phyloP scores from a whole-genome alignment of 2,113 vertebrate genomes.

The Erythrolamprus reginae region DNA sequence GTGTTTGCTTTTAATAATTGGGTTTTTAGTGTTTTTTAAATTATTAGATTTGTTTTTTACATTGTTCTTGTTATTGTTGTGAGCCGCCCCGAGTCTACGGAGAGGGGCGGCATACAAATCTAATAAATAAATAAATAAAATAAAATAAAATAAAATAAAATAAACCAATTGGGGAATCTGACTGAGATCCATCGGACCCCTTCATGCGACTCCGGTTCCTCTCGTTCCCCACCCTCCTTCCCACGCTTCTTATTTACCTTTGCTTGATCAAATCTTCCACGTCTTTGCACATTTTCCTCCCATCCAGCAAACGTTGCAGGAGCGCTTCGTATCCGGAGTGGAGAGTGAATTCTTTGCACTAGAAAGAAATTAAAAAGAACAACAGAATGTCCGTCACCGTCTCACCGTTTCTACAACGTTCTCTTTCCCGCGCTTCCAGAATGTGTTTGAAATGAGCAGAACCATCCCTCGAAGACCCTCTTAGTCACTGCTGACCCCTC shows the following conservation, averaged over 20 bases:
- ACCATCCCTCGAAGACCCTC: background rate
- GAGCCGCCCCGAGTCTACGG: too few relatives aligned
- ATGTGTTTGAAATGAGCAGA: background rate
- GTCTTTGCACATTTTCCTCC: conserved; percentile 89
- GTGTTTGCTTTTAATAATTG: too few relatives aligned
- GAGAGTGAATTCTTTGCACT: conserved; percentile 84
- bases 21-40: too few relatives aligned
- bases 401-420: background rate
- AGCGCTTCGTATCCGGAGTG: conserved; percentile 82
- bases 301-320: conserved; percentile 80
- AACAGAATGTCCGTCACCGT: background rate
- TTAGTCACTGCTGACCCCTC: background rate
- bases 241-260: conserved; percentile 67
- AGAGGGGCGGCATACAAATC: too few relatives aligned
- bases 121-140: too few relatives aligned
- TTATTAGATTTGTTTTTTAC: too few relatives aligned
- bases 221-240: background rate
- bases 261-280: conserved; percentile 89
- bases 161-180: background rate
- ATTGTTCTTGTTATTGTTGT: too few relatives aligned
- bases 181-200: background rate
- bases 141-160: too few relatives aligned
- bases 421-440: background rate
- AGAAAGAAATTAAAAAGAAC: conserved; percentile 17
- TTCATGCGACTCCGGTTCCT: background rate